Evolutionary conservation across 2,888 invertebrate species (phyloP).

Genomic region (Meteorus colon): DNA sequence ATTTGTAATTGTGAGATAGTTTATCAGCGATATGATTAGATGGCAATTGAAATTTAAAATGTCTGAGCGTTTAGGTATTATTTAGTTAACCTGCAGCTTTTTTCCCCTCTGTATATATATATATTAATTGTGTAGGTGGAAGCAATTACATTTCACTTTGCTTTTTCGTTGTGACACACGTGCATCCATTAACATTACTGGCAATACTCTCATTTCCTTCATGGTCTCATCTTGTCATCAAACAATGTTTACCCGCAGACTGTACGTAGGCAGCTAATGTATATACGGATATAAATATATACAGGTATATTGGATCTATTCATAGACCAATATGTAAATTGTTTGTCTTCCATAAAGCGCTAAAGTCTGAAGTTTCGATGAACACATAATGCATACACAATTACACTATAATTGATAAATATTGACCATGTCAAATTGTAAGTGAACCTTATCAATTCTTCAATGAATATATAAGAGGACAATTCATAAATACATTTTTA

Average conservation of each 20-base stretch:
- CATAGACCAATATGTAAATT: conserved; percentile 13
- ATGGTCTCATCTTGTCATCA: neutral
- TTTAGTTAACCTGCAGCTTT: too few relatives aligned
- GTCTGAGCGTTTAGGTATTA: too few relatives aligned
- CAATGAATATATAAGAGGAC: neutral
- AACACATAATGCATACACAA: conserved; percentile 3
- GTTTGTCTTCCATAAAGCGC: conserved; percentile 24
- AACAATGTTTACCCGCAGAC: conserved; percentile 2
- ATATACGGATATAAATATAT: neutral
- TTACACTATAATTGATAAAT: neutral
- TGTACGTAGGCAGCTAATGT: neutral
- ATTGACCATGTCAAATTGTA: neutral
- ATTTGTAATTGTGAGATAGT: too few relatives aligned
- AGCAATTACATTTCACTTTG: too few relatives aligned
- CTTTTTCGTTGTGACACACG: too few relatives aligned
- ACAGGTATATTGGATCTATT: neutral
- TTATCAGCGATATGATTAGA: too few relatives aligned
- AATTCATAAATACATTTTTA: neutral
- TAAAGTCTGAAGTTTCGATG: conserved; percentile 16
- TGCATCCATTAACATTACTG: too few relatives aligned
- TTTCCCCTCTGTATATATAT: too few relatives aligned
- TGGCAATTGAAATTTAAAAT: too few relatives aligned
- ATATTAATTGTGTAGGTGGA: too few relatives aligned
- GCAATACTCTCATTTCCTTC: neutral
- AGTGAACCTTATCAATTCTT: neutral